Conservation (phyloP, 2,888 invertebrate species). For the Eudasyphora cyanicolor region DNA sequence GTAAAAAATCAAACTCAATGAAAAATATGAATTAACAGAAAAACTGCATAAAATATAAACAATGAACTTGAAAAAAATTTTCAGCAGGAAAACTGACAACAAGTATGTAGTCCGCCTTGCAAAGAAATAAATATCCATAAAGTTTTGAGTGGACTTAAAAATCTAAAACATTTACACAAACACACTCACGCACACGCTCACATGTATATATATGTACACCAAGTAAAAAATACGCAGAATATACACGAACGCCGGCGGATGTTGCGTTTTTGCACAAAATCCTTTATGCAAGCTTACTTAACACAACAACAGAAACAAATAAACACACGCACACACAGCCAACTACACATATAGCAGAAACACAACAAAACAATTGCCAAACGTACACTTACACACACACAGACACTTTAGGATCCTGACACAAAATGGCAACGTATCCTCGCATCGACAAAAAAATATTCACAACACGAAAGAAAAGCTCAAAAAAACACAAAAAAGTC, state of each 20-base stretch:
- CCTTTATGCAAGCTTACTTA: slow-evolving; percentile 68
- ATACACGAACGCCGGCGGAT: slow-evolving; percentile 2
- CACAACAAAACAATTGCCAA: slow-evolving; percentile 10
- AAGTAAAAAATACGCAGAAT: not conserved
- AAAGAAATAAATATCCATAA: slow-evolving; percentile 38
- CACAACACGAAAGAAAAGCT: not conserved
- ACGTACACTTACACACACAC: slow-evolving; percentile 34
- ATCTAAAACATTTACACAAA: slow-evolving; percentile 55
- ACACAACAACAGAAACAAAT: slow-evolving; percentile 46
- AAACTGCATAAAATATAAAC: no score
- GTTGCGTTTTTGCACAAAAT: slow-evolving; percentile 55
- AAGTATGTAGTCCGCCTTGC: slow-evolving; percentile 46
- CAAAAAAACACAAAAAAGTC: slow-evolving; percentile 26
- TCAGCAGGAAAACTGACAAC: slow-evolving; percentile 18
- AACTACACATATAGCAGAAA: not conserved
- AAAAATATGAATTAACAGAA: no score
- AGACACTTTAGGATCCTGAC: slow-evolving; percentile 2
- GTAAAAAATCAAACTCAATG: no score
- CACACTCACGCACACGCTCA: slow-evolving; percentile 36
- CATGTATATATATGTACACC: slow-evolving; percentile 4
- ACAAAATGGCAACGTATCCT: slow-evolving; percentile 28
- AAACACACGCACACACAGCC: slow-evolving; percentile 47
- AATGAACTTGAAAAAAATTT: slow-evolving; percentile 37
- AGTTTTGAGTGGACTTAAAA: slow-evolving; percentile 67
- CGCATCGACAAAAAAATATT: slow-evolving; percentile 1